Evolutionary conservation across 1,140 invertebrate species (phyloP).

Genomic region (Sesamia nonagrioides): DNA sequence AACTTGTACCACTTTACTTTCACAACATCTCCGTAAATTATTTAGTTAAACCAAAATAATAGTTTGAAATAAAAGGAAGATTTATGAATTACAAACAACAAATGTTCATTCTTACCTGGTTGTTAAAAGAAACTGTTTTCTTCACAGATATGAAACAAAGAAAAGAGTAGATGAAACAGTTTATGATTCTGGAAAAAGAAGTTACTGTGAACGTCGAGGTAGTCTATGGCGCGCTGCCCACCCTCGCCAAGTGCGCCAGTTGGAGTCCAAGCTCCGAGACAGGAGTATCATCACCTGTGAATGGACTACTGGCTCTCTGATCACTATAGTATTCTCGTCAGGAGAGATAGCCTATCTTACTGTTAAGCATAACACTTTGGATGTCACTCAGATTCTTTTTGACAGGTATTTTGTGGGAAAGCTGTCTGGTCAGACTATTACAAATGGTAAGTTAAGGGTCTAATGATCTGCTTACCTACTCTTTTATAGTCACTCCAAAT

Average conservation of each 20-base stretch:
- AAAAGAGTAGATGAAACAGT: conserved; percentile 75
- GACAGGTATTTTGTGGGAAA: conserved; percentile 82
- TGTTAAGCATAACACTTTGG: conserved; percentile 71
- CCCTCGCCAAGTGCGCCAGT: conserved; percentile 72
- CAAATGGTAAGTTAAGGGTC: conserved; percentile 66
- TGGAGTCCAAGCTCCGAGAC: conserved; percentile 77
- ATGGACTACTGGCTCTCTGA: conserved; percentile 72
- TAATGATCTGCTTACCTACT: no score
- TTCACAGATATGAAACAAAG: conserved; percentile 77
- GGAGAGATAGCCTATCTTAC: conserved; percentile 78
- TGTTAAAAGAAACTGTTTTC: neutral
- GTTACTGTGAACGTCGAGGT: conserved; percentile 72
- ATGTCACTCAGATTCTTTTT: conserved; percentile 79
- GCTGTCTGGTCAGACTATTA: conserved; percentile 70
- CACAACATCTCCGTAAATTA: neutral
- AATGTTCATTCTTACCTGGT: neutral
- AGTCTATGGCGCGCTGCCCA: conserved; percentile 68
- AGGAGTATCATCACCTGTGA: conserved; percentile 69
- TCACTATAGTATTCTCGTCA: conserved; percentile 77
- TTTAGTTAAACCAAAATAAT: neutral
- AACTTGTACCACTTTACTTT: neutral
- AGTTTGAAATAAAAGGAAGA: neutral
- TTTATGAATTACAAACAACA: neutral
- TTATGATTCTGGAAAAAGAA: conserved; percentile 74
- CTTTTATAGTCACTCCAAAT: no score